Base-by-base conservation (phyloP, 2,888 invertebrate genomes). In the Pterobdella sp. region DNA sequence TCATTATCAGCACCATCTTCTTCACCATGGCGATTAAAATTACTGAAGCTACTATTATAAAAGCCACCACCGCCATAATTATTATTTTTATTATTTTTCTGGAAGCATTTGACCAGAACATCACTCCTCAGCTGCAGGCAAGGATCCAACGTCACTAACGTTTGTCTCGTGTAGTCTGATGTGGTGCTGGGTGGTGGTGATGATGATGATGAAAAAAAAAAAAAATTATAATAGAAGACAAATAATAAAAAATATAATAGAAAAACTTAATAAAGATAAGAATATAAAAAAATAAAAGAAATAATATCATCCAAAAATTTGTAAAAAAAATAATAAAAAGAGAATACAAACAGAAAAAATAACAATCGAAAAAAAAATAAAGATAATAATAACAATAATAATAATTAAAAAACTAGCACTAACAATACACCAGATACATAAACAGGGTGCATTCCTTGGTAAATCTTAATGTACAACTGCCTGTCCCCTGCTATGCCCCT, bases 371-470 rank as follows among this genome's bases (percentile, higher is more conserved):
- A 29, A 31, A 65, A 65, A 35, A 35, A 7, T 7, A 29, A 65
- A 32, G 29, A 29, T 10, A n/a, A 2, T 34, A 36, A 18, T 56
- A 10, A 32, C 31, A 32, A 31, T 18, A 68, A 34, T 37, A 32
- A 31, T 18, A 68, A 34, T 37, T 0, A 73, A n/a, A 10, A 56
- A 32, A 4, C 22, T 10, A 31, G 31, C 14, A 82, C 85, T 84
- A 80, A 86, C 85, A 91, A 90, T 26, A 90, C 86, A 63, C 90
- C 91, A 77, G 93, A 92, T 0, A 92, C 92, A 83, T 92, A 93
- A 73, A 94, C 90, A 74, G 92, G 92, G 75, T 90, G 89, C 82
- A 93, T 90, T 78, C 92, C 92, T 85, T 94, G 93, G 86, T 94
- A 94, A 76, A 94, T 89, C 86, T 87, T 86, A 76, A 85, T 80